These are phyloP conservation scores for Porites australiensis DNA, from an alignment of 64 coral and sea anemone species.

Conservation along the genomic window DNA sequence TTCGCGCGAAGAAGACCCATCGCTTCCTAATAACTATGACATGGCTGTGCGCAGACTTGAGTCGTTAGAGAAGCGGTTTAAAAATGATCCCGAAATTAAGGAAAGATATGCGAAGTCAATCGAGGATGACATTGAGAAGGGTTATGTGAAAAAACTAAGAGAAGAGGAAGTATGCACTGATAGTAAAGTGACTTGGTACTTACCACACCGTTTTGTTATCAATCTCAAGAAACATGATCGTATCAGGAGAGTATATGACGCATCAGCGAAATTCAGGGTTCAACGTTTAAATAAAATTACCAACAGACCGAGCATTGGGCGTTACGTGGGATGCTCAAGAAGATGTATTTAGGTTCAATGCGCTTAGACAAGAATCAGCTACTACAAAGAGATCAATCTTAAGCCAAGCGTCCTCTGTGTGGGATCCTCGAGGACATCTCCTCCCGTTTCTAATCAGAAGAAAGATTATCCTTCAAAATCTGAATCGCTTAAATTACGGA, in stretches of 20 bases:
- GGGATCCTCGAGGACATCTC: neutral
- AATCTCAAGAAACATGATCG: slow-evolving; percentile 19
- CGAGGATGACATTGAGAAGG: too few species aligned
- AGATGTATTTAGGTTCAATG: neutral
- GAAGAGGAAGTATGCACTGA: neutral
- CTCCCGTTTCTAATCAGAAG: neutral
- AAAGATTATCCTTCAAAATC: too few species aligned
- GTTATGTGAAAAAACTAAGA: too few species aligned
- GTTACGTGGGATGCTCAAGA: neutral
- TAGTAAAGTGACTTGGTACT: neutral
- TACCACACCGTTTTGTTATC: neutral
- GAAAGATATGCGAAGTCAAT: neutral
- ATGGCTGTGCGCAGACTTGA: too few species aligned
- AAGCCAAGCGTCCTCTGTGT: neutral
- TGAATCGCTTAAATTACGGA: neutral
- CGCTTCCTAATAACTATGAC: too few species aligned
- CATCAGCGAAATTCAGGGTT: slow-evolving; percentile 2
- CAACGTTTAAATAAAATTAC: slow-evolving; percentile 9
- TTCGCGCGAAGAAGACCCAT: too few species aligned
- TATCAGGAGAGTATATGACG: slow-evolving; percentile 26
- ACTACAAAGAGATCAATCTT: neutral
- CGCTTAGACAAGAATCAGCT: too few species aligned
- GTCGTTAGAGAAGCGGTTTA: too few species aligned
- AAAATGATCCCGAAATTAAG: too few species aligned
- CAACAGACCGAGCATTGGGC: neutral